Percentiles rank a stretch among this genome's conserved stretches.
Conservation (phyloP, 2,888 invertebrate species). For the Phaonia tiefii region DNA sequence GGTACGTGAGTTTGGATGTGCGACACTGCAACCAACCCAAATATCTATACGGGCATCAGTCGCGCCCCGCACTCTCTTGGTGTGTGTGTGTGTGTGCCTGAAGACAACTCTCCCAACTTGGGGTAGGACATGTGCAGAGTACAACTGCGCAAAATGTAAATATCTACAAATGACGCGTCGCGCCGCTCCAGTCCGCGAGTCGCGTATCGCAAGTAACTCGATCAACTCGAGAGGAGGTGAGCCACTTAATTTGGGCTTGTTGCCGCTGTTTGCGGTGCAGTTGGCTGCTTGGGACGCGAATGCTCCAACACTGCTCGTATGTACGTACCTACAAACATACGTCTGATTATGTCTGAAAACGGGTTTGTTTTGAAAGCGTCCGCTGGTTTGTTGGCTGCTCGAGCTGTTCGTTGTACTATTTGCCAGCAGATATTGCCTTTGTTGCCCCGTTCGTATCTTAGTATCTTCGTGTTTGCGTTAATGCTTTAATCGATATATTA, state of each 20-base stretch:
- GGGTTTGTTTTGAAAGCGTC: conserved; percentile 5
- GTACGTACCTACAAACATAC: too few species aligned
- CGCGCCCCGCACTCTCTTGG: too few species aligned
- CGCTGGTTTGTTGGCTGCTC: not conserved
- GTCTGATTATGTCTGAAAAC: conserved; percentile 17
- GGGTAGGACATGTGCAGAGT: not conserved
- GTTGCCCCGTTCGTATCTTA: conserved; percentile 7
- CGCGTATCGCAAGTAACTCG: not conserved
- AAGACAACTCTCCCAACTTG: not conserved
- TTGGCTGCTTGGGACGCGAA: not conserved
- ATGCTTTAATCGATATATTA: conserved; percentile 48
- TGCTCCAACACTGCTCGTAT: not conserved
- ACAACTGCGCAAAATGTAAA: not conserved
- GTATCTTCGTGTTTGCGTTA: conserved; percentile 32
- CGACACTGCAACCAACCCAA: too few species aligned
- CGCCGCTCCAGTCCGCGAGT: not conserved
- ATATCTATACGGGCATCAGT: too few species aligned
- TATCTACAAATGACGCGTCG: not conserved
- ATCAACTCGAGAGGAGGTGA: conserved; percentile 33
- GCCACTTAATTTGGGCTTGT: conserved; percentile 47
- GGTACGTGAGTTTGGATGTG: too few species aligned
- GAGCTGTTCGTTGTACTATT: not conserved
- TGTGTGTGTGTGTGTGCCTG: too few species aligned
- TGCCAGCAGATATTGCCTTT: not conserved
- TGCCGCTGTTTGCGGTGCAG: conserved; percentile 36